Evolutionary conservation across 2,113 vertebrate genomes (phyloP), one percentile per base, ranked within the genome.

Genomic region (Tylochromis polylepis): DNA sequence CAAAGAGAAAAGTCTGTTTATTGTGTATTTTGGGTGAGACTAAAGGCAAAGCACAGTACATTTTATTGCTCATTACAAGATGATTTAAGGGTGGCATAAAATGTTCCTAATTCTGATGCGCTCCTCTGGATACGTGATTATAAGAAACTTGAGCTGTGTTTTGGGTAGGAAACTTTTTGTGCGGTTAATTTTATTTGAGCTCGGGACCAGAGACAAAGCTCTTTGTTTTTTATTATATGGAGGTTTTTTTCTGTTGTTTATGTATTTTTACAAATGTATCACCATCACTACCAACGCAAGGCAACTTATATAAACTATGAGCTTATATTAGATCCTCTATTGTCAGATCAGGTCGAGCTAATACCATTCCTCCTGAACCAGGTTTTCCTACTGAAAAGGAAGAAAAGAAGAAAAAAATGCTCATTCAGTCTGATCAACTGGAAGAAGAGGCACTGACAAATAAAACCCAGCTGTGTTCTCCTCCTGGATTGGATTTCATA

Each of bases 401-500:
- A 58, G 15, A 81, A 81, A n/a, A 60, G 72, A 22, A 86, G 81
- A 79, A 79, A 22, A 79, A 77, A 87, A 77, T 83, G 67, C 84
- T 86, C 4, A 31, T 77, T 57, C 22, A 4, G 53, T 72, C 85
- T 79, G 62, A 90, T 87, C 85, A 34, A 79, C 72, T 89, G 85
- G 83, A 87, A 78, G 55, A 85, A 51, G 82, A 60, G 83, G 58
- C 55, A 43, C 62, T 27, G 77, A 67, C 79, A 86, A 94, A 91
- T 91, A 59, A 85, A 91, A 83, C 58, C 82, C 93, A 92, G 87
- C 90, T 94, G 91, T 79, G 51, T 62, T 91, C 81, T 86, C 82
- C 65, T 75, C 36, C 83, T 86, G 87, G 80, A 84, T 91, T 83
- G 29, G 27, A 79, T 91, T 90, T 93, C 81, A 82, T 81, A 84